Evolutionary conservation across 2,888 invertebrate species (phyloP).

Genomic region (Hirtodrosophila cameraria): DNA sequence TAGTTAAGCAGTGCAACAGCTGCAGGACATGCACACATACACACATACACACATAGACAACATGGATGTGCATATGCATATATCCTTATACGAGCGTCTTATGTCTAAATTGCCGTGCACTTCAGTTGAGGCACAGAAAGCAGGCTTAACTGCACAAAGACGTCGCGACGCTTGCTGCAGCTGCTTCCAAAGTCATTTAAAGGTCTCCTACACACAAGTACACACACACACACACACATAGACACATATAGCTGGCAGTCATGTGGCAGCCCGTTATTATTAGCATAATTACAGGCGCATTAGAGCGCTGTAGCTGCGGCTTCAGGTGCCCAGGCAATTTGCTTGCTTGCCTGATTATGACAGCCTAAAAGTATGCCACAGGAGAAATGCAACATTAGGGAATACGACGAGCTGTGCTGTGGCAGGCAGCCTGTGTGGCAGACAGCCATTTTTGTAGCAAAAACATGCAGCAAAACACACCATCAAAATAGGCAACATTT

Average conservation of each 20-base stretch:
- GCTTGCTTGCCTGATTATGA: slow-evolving; percentile 60
- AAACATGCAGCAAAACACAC: slow-evolving; percentile 6
- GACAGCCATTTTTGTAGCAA: slow-evolving; percentile 22
- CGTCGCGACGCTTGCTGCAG: slow-evolving; percentile 35
- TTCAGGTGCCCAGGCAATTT: slow-evolving; percentile 59
- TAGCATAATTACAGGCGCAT: slow-evolving; percentile 79
- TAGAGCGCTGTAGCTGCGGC: slow-evolving; percentile 58
- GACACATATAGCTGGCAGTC: slow-evolving; percentile 17
- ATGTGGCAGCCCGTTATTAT: slow-evolving; percentile 68
- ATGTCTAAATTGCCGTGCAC: slow-evolving; percentile 46
- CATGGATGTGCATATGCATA: slow-evolving; percentile 28
- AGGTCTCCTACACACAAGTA: slow-evolving; percentile 23
- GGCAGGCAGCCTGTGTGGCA: not conserved
- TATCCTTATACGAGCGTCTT: slow-evolving; percentile 39
- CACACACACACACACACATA: not conserved
- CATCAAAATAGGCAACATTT: not conserved
- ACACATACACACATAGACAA: slow-evolving; percentile 5
- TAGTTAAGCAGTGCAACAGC: slow-evolving; percentile 33
- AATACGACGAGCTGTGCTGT: too few species aligned
- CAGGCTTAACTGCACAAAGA: slow-evolving; percentile 51
- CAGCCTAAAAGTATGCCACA: slow-evolving; percentile 48
- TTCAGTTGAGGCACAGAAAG: slow-evolving; percentile 39
- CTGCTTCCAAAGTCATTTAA: slow-evolving; percentile 49
- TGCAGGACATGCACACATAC: slow-evolving; percentile 4
- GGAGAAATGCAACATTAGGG: slow-evolving; percentile 29